Evolutionary conservation across 2,888 invertebrate genomes (phyloP).

Genomic region (Drosophila histrio): DNA sequence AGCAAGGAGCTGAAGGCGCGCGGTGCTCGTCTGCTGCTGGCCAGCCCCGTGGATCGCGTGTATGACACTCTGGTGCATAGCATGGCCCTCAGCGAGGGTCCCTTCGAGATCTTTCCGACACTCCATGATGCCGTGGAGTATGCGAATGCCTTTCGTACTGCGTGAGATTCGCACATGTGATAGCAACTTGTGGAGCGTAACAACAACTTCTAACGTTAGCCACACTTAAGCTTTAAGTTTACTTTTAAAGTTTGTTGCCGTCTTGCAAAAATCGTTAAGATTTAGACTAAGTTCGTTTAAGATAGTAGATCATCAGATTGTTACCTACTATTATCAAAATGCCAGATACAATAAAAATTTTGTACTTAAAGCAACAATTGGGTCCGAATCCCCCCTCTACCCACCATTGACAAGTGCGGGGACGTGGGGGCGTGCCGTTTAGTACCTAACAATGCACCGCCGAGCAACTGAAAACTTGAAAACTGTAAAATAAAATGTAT

Average conservation of each 20-base stretch:
- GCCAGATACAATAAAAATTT: slow-evolving; percentile 40
- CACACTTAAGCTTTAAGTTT: slow-evolving; percentile 19
- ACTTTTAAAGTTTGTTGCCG: slow-evolving; percentile 43
- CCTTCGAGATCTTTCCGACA: slow-evolving; percentile 86
- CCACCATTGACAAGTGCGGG: not conserved
- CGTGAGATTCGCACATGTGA: slow-evolving; percentile 66
- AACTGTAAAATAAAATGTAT: slow-evolving; percentile 28
- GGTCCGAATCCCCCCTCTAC: not conserved
- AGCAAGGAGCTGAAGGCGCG: slow-evolving; percentile 85
- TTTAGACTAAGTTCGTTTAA: slow-evolving; percentile 56
- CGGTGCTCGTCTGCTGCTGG: slow-evolving; percentile 86
- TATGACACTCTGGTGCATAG: slow-evolving; percentile 82
- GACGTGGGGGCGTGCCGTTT: slow-evolving; percentile 1
- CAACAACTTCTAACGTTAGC: slow-evolving; percentile 31
- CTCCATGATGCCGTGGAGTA: slow-evolving; percentile 87
- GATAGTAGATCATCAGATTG: slow-evolving; percentile 30
- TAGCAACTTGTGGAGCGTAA: slow-evolving; percentile 49
- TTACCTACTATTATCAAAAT: slow-evolving; percentile 37
- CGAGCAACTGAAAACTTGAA: slow-evolving; percentile 23
- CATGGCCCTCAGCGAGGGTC: slow-evolving; percentile 82
- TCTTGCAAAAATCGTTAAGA: slow-evolving; percentile 46
- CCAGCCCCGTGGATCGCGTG: slow-evolving; percentile 85
- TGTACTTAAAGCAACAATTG: slow-evolving; percentile 59
- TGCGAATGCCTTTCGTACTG: slow-evolving; percentile 80
- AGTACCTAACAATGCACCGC: slow-evolving; percentile 36